Conservation (phyloP, 2,113 vertebrate genomes). For the Trochalopteron elliotii region DNA sequence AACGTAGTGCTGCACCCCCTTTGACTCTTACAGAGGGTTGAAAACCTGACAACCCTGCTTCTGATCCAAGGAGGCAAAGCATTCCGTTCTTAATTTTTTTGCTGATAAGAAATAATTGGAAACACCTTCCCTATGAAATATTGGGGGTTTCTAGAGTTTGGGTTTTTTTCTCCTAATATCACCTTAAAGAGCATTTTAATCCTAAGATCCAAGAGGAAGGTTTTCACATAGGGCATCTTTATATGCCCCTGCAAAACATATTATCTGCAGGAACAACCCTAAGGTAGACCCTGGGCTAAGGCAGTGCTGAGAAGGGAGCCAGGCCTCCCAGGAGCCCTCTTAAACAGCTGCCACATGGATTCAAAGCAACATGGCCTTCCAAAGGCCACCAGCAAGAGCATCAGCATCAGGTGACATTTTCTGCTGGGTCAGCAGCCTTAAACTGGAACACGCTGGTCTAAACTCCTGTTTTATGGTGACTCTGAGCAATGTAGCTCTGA, state of each 20-base stretch:
- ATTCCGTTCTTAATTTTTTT: background rate
- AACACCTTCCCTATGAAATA: background rate
- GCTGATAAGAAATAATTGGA: background rate
- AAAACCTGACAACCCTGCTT: background rate
- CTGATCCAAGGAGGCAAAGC: background rate
- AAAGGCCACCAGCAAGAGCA: background rate
- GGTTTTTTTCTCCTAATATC: background rate
- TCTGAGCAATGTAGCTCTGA: background rate
- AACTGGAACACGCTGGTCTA: background rate
- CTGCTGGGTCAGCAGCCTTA: background rate
- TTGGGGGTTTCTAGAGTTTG: rapidly evolving
- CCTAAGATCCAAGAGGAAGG: background rate
- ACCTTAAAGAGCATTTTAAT: background rate
- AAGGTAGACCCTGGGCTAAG: background rate
- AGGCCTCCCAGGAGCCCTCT: background rate
- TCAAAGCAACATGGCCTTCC: background rate
- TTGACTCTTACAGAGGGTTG: background rate
- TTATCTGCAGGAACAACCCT: background rate
- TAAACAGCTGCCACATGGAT: background rate
- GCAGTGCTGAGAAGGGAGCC: background rate
- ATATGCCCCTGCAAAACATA: background rate
- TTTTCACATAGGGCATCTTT: background rate
- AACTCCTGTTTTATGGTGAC: background rate
- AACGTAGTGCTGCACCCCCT: background rate
- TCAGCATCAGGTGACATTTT: background rate